Percentiles rank a stretch among this genome's conserved stretches.
Conservation (phyloP, 2,113 vertebrate genomes). For the Agelaius tricolor region DNA sequence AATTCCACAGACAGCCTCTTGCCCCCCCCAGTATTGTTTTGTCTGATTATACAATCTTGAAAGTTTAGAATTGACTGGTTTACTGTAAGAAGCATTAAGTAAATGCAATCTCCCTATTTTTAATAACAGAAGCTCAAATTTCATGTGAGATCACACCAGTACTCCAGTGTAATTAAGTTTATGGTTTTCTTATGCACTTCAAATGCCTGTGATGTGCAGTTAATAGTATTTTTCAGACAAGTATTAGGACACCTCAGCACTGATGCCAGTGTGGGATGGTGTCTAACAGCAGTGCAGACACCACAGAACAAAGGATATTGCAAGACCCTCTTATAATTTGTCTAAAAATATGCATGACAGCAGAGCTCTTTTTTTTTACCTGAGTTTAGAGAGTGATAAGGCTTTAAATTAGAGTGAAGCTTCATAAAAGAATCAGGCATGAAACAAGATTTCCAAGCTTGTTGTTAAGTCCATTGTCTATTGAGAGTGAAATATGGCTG, state of each 20-base stretch:
- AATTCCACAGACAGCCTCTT: conserved; percentile 10
- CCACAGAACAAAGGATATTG: conserved; percentile 61
- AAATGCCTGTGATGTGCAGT: conserved; percentile 53
- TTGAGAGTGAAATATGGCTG: not conserved
- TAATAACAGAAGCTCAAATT: conserved; percentile 73
- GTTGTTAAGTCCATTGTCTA: not conserved
- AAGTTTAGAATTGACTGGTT: conserved; percentile 68
- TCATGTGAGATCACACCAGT: conserved; percentile 69
- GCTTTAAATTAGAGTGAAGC: conserved; percentile 33
- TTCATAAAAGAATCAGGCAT: conserved; percentile 19
- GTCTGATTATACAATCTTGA: conserved; percentile 46
- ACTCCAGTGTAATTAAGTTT: conserved; percentile 73
- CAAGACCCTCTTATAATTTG: conserved; percentile 53
- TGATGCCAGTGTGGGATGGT: conserved; percentile 41
- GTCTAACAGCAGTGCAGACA: conserved; percentile 50
- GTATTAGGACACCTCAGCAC: conserved; percentile 42
- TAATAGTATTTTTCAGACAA: conserved; percentile 65
- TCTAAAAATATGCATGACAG: conserved; percentile 59
- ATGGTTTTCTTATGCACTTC: conserved; percentile 66
- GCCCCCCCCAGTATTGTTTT: conserved; percentile 16
- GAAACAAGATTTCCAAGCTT: conserved; percentile 12
- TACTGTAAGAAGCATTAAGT: conserved; percentile 71
- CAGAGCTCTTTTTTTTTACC: conserved; percentile 62
- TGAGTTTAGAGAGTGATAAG: conserved; percentile 40
- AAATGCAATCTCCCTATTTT: conserved; percentile 71